These are phyloP conservation scores for Crotalus helleri DNA, from an alignment of 2,113 vertebrate genomes.

Conservation along the genomic window DNA sequence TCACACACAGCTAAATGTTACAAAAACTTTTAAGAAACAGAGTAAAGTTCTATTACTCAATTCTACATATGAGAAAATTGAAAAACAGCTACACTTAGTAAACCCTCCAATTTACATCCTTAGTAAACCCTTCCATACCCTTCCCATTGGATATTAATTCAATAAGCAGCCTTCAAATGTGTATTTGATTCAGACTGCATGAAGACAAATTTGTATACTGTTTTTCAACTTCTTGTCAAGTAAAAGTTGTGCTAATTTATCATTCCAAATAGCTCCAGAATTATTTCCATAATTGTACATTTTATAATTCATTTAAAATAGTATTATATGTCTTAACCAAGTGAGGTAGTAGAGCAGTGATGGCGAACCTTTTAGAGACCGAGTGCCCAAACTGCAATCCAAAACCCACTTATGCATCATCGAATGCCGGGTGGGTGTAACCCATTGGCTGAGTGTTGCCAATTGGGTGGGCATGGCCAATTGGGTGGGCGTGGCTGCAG, in stretches of 20 bases:
- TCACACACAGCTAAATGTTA: conserved; percentile 27
- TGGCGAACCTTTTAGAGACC: too few relatives aligned
- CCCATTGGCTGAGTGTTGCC: too few relatives aligned
- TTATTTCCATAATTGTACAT: neutral
- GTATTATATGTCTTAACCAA: neutral
- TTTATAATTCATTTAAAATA: neutral
- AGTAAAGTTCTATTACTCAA: conserved; percentile 36
- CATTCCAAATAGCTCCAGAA: neutral
- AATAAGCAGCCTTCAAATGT: neutral
- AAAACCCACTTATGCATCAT: too few relatives aligned
- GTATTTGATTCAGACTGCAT: neutral
- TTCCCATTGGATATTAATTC: conserved; percentile 11
- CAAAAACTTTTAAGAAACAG: conserved; percentile 38
- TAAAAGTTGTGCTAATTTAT: neutral
- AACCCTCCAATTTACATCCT: neutral
- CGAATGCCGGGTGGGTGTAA: too few relatives aligned
- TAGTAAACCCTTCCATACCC: conserved; percentile 7
- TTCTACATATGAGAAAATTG: conserved; percentile 36
- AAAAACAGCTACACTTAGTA: conserved; percentile 32
- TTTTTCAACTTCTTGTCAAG: neutral
- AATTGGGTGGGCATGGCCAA: too few relatives aligned
- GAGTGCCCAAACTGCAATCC: too few relatives aligned
- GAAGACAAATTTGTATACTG: neutral
- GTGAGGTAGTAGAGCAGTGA: neutral
- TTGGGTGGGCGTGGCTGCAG: too few relatives aligned